Evolutionary conservation across 1,140 invertebrate species (phyloP).

Genomic region (Macrocentrus cingulum): DNA sequence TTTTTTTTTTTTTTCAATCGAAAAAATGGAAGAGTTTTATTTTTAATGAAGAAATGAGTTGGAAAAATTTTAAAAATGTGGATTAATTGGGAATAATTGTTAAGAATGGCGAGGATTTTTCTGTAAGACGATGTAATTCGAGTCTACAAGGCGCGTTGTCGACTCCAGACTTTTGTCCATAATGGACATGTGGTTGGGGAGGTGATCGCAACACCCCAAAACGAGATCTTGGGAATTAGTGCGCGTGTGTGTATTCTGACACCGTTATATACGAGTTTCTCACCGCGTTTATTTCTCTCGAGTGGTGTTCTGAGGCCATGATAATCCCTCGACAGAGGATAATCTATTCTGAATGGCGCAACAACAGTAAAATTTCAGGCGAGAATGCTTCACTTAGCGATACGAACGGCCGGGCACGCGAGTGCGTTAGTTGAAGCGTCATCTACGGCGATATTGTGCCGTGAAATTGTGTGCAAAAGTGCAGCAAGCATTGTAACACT

Average conservation of each 20-base stretch:
- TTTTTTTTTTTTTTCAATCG: no score
- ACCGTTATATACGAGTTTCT: neutral
- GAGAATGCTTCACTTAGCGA: constrained; percentile 42
- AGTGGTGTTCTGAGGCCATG: no score
- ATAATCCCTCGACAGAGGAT: no score
- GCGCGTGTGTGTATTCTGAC: constrained; percentile 16
- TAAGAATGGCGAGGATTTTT: neutral
- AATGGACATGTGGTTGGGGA: neutral
- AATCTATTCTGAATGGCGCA: constrained; percentile 49
- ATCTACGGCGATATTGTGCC: neutral
- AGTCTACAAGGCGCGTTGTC: constrained; percentile 17
- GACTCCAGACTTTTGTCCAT: constrained; percentile 5
- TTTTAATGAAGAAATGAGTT: no score
- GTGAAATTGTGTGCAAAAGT: constrained; percentile 29
- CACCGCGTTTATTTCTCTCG: no score
- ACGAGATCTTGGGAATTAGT: constrained; percentile 31
- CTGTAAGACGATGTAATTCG: constrained; percentile 19
- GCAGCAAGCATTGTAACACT: constrained; percentile 11
- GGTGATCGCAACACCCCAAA: neutral
- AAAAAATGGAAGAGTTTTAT: no score
- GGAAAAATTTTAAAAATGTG: no score
- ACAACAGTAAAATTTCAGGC: constrained; percentile 39
- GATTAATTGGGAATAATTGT: neutral
- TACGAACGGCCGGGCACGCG: constrained; percentile 3
- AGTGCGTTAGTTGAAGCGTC: neutral